Evolutionary conservation across 2,888 invertebrate species (phyloP).

Genomic region (Chaetoderma sp.): DNA sequence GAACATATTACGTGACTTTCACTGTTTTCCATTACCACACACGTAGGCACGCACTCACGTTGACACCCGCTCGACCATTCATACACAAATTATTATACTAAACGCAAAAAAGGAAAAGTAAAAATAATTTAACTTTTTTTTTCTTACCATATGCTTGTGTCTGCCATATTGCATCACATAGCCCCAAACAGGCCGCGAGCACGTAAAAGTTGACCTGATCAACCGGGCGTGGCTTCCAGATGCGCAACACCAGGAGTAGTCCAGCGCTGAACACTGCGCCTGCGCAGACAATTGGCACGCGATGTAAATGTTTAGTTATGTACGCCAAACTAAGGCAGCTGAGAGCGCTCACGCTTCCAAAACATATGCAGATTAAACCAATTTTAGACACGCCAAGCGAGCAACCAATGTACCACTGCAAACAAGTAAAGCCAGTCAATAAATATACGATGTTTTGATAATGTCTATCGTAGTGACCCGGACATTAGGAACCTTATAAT

Average conservation of each 20-base stretch:
- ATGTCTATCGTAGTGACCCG: too few species aligned
- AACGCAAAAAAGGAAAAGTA: too few species aligned
- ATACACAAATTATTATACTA: too few species aligned
- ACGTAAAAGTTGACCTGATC: constrained; percentile 70
- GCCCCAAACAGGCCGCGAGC: constrained; percentile 67
- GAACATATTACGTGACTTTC: too few species aligned
- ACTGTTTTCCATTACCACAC: too few species aligned
- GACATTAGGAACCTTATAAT: too few species aligned
- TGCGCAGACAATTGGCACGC: constrained; percentile 66
- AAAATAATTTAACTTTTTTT: too few species aligned
- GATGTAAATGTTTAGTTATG: constrained; percentile 66
- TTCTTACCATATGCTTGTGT: constrained; percentile 70
- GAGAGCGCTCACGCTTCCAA: constrained; percentile 65
- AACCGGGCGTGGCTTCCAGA: constrained; percentile 65
- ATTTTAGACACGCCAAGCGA: constrained; percentile 67
- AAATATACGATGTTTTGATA: too few species aligned
- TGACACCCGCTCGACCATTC: too few species aligned
- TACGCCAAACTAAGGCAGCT: constrained; percentile 64
- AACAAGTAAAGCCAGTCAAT: too few species aligned
- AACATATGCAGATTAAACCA: constrained; percentile 67
- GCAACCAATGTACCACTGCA: constrained; percentile 69
- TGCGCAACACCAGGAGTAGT: constrained; percentile 66
- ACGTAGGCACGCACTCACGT: too few species aligned
- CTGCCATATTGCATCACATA: constrained; percentile 71
- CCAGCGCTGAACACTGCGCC: constrained; percentile 67